Conservation (phyloP, 2,888 invertebrate genomes). For the Nemapogon koenigi region DNA sequence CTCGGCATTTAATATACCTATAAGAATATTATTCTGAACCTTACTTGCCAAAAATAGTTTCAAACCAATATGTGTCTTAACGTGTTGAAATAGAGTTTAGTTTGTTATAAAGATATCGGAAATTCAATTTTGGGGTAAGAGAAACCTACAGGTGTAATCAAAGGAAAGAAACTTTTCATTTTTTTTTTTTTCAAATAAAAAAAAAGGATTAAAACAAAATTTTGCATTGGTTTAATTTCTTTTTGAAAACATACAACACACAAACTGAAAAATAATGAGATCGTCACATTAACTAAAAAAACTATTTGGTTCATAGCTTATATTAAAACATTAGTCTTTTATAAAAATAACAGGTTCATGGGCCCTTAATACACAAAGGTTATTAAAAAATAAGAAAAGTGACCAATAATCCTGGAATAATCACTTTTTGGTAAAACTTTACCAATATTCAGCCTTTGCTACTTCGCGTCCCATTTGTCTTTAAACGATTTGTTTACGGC, state of each 20-base stretch:
- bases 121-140: neutral
- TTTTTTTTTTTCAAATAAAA: no score
- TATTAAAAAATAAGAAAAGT: no score
- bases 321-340: no score
- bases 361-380: no score
- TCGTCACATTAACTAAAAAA: no score
- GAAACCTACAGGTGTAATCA: neutral
- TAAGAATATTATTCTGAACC: neutral
- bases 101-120: neutral
- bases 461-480: constrained; percentile 20
- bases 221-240: no score
- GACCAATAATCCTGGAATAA: constrained; percentile 18
- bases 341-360: no score
- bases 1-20: neutral
- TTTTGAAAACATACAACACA: no score
- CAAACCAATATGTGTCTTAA: neutral
- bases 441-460: constrained; percentile 20
- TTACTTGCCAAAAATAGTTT: neutral
- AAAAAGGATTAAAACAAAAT: no score
- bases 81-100: neutral
- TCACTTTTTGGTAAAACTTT: constrained; percentile 18
- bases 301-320: no score
- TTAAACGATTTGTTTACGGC: constrained; percentile 23
- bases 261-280: no score
- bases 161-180: neutral